Percentiles rank a stretch among this genome's conserved stretches.
phyloP scores from a whole-genome alignment of 1,140 invertebrate genomes.

The Drosophila tani region DNA sequence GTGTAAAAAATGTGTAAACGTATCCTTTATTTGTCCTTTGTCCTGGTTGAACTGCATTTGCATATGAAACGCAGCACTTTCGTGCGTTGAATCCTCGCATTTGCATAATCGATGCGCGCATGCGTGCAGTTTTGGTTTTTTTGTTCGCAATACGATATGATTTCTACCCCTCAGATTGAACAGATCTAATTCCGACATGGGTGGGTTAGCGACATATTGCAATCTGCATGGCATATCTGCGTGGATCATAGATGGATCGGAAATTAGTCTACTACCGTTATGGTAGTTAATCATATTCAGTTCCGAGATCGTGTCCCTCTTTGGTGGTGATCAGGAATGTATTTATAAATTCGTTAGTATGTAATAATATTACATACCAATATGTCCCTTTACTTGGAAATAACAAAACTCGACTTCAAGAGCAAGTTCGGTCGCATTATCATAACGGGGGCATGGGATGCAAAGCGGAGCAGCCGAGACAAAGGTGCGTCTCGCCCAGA shows the following conservation, averaged over 20 bases:
- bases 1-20: constrained; percentile 82
- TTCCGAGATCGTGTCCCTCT: no score
- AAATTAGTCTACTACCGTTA: no score
- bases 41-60: constrained; percentile 54
- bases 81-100: constrained; percentile 25
- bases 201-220: constrained; percentile 28
- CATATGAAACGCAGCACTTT: constrained; percentile 75
- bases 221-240: not conserved
- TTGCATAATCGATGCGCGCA: constrained; percentile 80
- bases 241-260: not conserved
- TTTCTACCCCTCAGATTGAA: constrained; percentile 33
- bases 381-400: not conserved
- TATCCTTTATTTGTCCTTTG: constrained; percentile 69
- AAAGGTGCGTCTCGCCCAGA: constrained; percentile 44
- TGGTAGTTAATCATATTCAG: no score
- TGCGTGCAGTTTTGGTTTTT: constrained; percentile 69
- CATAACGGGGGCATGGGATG: not conserved
- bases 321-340: no score
- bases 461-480: constrained; percentile 30
- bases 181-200: constrained; percentile 3
- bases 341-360: no score
- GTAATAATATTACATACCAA: no score
- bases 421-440: constrained; percentile 49
- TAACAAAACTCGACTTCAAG: constrained; percentile 46
- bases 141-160: constrained; percentile 8